These are phyloP conservation scores for Myodes glareolus DNA, from an alignment of 2,113 vertebrate genomes.

Conservation along the genomic window DNA sequence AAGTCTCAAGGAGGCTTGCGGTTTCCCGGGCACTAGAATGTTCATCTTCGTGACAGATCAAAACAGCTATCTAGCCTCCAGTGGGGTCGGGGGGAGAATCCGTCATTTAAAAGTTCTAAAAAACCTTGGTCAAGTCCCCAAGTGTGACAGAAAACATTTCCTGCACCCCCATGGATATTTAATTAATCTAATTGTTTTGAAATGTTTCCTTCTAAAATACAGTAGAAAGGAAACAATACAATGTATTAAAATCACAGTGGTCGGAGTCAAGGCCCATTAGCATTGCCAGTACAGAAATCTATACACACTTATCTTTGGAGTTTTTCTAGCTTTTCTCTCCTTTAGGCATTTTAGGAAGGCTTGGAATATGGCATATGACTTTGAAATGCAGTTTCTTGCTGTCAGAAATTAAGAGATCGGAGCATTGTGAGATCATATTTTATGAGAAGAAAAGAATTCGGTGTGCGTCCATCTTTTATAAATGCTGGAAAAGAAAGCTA, in stretches of 20 bases:
- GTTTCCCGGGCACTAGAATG: constrained; percentile 49
- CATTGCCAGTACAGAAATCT: constrained; percentile 49
- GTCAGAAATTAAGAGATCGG: constrained; percentile 30
- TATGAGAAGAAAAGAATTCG: background rate
- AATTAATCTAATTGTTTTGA: constrained; percentile 84
- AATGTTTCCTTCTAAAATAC: constrained; percentile 78
- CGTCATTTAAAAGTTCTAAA: constrained; percentile 61
- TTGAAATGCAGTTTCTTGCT: constrained; percentile 54
- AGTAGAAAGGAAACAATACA: constrained; percentile 77
- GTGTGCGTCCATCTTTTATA: background rate
- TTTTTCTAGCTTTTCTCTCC: constrained; percentile 62
- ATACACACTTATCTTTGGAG: constrained; percentile 60
- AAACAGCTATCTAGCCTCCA: constrained; percentile 7
- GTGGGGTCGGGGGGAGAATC: constrained; percentile 8
- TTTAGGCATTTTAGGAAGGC: constrained; percentile 64
- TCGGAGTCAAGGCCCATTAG: constrained; percentile 80
- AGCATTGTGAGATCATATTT: constrained; percentile 18
- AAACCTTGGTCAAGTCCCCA: constrained; percentile 77
- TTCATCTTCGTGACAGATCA: constrained; percentile 42
- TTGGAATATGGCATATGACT: constrained; percentile 48
- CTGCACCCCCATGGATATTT: constrained; percentile 79
- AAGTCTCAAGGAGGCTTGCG: constrained; percentile 17
- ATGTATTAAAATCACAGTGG: constrained; percentile 81
- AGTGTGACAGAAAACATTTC: constrained; percentile 76
- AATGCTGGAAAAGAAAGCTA: background rate